phyloP scores from a whole-genome alignment of 2,888 invertebrate species.

The Dimorphilus gyrociliatus region DNA sequence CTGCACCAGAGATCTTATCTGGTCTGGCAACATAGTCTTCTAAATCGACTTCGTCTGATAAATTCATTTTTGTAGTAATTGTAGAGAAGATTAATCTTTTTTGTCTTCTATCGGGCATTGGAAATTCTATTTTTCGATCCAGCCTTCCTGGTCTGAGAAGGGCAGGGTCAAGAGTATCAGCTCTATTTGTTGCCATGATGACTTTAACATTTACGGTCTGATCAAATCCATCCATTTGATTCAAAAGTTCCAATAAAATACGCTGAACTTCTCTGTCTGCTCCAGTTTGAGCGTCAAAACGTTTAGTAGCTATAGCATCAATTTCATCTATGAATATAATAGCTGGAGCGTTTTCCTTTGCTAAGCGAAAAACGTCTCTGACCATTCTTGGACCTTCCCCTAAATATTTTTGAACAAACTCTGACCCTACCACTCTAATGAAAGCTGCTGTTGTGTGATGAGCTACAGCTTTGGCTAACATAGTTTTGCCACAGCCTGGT shows the following conservation, averaged over 20 bases:
- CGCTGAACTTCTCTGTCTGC: constrained; percentile 96
- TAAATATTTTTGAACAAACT: constrained; percentile 97
- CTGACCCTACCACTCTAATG: constrained; percentile 94
- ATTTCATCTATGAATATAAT: constrained; percentile 99
- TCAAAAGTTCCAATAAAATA: constrained; percentile 83
- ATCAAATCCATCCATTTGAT: constrained; percentile 99
- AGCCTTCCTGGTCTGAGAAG: constrained; percentile 81
- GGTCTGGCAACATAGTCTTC: constrained; percentile 98
- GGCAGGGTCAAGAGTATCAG: constrained; percentile 97
- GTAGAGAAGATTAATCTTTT: constrained; percentile 96
- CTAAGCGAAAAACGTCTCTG: constrained; percentile 90
- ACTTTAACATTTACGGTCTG: constrained; percentile 98
- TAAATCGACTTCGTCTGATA: constrained; percentile 89
- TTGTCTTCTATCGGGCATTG: constrained; percentile 69
- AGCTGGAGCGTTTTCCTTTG: constrained; percentile 96
- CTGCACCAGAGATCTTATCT: constrained; percentile 95
- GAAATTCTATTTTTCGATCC: constrained; percentile 97
- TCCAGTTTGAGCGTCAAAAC: constrained; percentile 95
- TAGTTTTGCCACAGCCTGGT: constrained; percentile 97
- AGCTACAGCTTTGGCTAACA: constrained; percentile 96
- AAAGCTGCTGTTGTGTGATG: constrained; percentile 98
- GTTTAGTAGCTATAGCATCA: constrained; percentile 96
- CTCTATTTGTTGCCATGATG: constrained; percentile 90
- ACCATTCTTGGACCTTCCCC: constrained; percentile 99
- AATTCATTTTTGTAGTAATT: constrained; percentile 53